These are phyloP conservation scores for Dromaius novaehollandiae DNA, from an alignment of 2,113 vertebrate species.

Conservation along the genomic window DNA sequence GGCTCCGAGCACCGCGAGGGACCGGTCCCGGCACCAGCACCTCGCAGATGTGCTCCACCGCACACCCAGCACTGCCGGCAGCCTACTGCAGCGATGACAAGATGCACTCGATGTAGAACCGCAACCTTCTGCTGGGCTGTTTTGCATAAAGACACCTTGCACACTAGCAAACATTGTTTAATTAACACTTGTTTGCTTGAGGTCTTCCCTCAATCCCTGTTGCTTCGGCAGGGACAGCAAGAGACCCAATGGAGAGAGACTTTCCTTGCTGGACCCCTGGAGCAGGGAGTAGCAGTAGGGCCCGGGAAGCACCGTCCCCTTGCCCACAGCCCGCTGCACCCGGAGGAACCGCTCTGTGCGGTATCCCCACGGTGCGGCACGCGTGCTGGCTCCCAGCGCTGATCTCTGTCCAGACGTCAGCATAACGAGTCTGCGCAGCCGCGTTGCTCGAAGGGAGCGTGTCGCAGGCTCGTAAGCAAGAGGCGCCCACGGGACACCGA, in stretches of 20 bases:
- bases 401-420: accelerated
- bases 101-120: neutral
- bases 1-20: too few species aligned
- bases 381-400: neutral
- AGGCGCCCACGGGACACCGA: neutral
- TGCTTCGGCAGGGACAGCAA: accelerated
- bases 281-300: neutral
- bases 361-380: neutral
- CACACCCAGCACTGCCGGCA: neutral
- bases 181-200: neutral
- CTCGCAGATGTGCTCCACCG: neutral
- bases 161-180: neutral
- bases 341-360: neutral
- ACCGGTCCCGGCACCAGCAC: too few species aligned
- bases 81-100: neutral
- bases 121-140: neutral
- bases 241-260: neutral
- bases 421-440: accelerated
- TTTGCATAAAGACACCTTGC: neutral
- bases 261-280: neutral
- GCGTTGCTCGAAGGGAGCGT: accelerated
- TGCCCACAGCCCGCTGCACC: neutral
- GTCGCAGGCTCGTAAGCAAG: neutral
- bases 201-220: neutral
- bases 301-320: neutral